These are phyloP conservation scores for Tetrax tetrax DNA, from an alignment of 2,113 vertebrate species.

Conservation along the genomic window DNA sequence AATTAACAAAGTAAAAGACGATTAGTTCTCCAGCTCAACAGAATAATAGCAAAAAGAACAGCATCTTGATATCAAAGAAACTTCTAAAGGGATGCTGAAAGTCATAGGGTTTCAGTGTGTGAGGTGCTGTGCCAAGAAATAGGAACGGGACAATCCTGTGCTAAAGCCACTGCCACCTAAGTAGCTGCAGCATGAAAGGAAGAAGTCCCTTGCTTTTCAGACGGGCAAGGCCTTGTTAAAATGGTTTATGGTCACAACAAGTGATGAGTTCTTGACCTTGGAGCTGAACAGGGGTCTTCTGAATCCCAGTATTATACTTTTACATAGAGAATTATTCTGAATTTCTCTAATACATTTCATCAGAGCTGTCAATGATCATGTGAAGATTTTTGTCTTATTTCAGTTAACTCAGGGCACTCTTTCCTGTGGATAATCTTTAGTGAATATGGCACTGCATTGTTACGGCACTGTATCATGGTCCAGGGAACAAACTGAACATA, in stretches of 20 bases:
- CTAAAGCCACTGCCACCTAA: not conserved
- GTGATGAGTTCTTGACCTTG: not conserved
- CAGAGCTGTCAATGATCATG: not conserved
- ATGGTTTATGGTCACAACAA: not conserved
- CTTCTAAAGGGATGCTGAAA: not conserved
- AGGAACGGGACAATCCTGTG: not conserved
- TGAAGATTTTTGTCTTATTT: constrained; percentile 7
- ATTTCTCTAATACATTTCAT: not conserved
- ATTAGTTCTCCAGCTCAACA: not conserved
- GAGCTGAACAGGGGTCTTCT: not conserved
- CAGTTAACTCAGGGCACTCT: not conserved
- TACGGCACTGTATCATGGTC: not conserved
- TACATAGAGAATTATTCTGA: not conserved
- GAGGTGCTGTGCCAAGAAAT: not conserved
- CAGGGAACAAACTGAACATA: constrained; percentile 8
- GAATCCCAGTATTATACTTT: not conserved
- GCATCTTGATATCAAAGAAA: not conserved
- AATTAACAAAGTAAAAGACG: not conserved
- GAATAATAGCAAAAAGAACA: not conserved
- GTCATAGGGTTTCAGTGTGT: not conserved
- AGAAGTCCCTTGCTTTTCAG: not conserved
- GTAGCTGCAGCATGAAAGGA: not conserved
- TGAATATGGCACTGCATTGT: not conserved
- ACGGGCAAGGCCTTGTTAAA: not conserved
- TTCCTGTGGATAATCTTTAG: not conserved